These are phyloP conservation scores for Clostera curtula DNA, from an alignment of 2,888 invertebrate species.

Conservation along the genomic window DNA sequence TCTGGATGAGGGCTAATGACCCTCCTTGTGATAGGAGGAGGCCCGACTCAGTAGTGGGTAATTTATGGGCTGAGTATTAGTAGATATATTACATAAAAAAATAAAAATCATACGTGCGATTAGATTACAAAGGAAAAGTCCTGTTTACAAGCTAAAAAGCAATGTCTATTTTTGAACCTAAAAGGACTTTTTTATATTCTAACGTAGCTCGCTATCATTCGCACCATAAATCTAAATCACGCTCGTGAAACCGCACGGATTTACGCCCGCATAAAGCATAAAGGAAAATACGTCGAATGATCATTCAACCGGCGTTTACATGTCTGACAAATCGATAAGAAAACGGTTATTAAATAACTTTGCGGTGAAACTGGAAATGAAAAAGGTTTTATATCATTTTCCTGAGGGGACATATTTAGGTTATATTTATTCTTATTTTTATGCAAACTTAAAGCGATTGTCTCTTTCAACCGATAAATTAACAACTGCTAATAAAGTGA, in stretches of 20 bases:
- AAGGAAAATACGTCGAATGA: slow-evolving; percentile 37
- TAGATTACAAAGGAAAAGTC: no score
- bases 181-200: no score
- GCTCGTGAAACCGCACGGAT: slow-evolving; percentile 38
- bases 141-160: no score
- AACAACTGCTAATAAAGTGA: no score
- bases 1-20: no score
- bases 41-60: slow-evolving; percentile 24
- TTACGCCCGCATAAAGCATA: slow-evolving; percentile 45
- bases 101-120: slow-evolving; percentile 1
- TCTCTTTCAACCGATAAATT: no score
- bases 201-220: slow-evolving; percentile 16
- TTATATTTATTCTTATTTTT: no score
- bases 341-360: background rate
- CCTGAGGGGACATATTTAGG: slow-evolving; percentile 28
- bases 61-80: slow-evolving; percentile 1
- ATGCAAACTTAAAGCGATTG: no score
- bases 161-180: no score
- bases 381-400: slow-evolving; percentile 17
- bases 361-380: background rate
- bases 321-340: slow-evolving; percentile 16
- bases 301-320: slow-evolving; percentile 26
- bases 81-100: background rate
- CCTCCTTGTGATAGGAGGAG: no score
- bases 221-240: slow-evolving; percentile 15